These are phyloP conservation scores for Marisa cornuarietis DNA, from an alignment of 1,140 invertebrate genomes.

Conservation along the genomic window DNA sequence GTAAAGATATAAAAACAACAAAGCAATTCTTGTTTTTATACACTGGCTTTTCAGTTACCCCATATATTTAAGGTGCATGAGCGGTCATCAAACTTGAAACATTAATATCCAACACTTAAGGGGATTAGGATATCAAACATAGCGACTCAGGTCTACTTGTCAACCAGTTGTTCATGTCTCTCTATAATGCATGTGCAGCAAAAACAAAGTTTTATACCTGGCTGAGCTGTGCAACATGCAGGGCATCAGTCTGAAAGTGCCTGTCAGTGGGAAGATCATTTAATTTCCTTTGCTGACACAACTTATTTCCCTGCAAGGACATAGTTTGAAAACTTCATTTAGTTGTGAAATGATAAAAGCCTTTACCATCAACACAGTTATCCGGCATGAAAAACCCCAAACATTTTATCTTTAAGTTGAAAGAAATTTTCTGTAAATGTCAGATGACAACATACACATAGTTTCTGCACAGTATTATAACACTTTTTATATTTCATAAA, in stretches of 20 bases:
- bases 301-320: conserved; percentile 6
- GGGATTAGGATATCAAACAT: too few relatives aligned
- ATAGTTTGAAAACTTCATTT: background rate
- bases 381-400: background rate
- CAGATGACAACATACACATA: too few relatives aligned
- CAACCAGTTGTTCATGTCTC: background rate
- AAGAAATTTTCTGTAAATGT: too few relatives aligned
- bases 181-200: background rate
- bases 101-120: too few relatives aligned
- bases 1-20: too few relatives aligned
- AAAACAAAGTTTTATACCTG: conserved; percentile 13
- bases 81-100: too few relatives aligned
- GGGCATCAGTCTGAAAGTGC: conserved; percentile 32
- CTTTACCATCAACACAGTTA: background rate
- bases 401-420: background rate
- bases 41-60: too few relatives aligned
- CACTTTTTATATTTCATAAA: too few relatives aligned
- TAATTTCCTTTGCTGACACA: background rate
- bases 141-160: too few relatives aligned
- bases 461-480: too few relatives aligned
- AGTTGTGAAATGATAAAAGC: background rate
- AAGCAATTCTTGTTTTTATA: too few relatives aligned
- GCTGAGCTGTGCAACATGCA: conserved; percentile 28
- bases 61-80: too few relatives aligned
- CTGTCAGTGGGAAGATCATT: conserved; percentile 21